A percentile compares a stretch with the other conserved stretches of the same genome.
Conservation (phyloP, 2,113 vertebrate species). For the Octodon degus region DNA sequence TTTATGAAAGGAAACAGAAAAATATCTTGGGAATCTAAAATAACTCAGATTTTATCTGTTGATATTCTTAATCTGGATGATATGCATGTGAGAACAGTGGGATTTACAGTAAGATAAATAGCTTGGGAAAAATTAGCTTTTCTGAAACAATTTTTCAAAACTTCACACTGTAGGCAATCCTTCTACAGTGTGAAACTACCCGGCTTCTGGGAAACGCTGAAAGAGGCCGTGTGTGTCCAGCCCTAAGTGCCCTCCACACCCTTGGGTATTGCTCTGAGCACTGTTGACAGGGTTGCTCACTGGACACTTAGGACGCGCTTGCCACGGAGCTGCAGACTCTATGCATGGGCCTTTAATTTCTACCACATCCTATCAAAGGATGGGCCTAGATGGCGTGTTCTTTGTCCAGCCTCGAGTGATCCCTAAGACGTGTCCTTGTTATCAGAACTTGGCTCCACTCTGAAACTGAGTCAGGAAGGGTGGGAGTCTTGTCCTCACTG, state of each 20-base stretch:
- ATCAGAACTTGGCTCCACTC: not conserved
- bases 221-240: not conserved
- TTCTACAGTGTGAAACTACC: not conserved
- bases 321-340: not conserved
- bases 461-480: not conserved
- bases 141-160: slow-evolving; percentile 35
- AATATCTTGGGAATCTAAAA: slow-evolving; percentile 49
- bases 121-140: not conserved
- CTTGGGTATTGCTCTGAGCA: not conserved
- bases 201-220: not conserved
- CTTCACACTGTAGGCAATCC: not conserved
- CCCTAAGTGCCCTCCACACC: not conserved
- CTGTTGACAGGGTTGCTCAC: not conserved
- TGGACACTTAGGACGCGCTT: not conserved
- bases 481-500: slow-evolving; percentile 13
- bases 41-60: slow-evolving; percentile 46
- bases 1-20: slow-evolving; percentile 62
- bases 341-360: not conserved
- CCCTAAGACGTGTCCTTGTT: not conserved
- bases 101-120: slow-evolving; percentile 39
- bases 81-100: not conserved
- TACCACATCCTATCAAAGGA: not conserved
- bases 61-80: not conserved
- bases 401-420: not conserved
- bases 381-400: not conserved